phyloP scores from a whole-genome alignment of 2,888 invertebrate genomes.

The Pachydiplax longipennis region DNA sequence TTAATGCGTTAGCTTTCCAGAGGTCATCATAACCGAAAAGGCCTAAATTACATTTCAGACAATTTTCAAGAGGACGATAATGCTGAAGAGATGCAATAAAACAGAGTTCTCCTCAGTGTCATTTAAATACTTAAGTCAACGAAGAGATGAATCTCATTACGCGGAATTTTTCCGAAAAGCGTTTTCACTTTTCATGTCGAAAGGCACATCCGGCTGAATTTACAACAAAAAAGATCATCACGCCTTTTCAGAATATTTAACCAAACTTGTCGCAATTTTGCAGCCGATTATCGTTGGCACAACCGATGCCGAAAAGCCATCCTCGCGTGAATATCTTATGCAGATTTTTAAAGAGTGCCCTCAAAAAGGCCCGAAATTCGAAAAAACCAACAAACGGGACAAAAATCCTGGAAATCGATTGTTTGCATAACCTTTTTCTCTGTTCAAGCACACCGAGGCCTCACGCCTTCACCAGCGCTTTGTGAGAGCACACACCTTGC shows the following conservation, averaged over 20 bases:
- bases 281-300: neutral
- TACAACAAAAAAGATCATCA: too few species aligned
- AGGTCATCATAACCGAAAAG: too few species aligned
- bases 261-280: neutral
- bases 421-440: slow-evolving; percentile 21
- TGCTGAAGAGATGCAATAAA: too few species aligned
- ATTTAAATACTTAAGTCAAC: too few species aligned
- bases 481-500: neutral
- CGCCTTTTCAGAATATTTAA: neutral
- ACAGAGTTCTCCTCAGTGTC: too few species aligned
- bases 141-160: too few species aligned
- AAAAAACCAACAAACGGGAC: neutral
- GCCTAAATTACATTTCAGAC: too few species aligned
- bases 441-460: slow-evolving; percentile 3
- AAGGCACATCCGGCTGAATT: too few species aligned
- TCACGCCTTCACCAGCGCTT: neutral
- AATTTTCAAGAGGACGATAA: too few species aligned
- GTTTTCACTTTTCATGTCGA: too few species aligned
- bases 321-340: neutral
- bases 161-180: too few species aligned
- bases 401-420: slow-evolving; percentile 9
- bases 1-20: too few species aligned
- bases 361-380: neutral
- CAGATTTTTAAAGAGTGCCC: neutral
- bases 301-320: neutral